Conservation (phyloP, 1,140 invertebrate genomes). For the Leptinotarsa texana region DNA sequence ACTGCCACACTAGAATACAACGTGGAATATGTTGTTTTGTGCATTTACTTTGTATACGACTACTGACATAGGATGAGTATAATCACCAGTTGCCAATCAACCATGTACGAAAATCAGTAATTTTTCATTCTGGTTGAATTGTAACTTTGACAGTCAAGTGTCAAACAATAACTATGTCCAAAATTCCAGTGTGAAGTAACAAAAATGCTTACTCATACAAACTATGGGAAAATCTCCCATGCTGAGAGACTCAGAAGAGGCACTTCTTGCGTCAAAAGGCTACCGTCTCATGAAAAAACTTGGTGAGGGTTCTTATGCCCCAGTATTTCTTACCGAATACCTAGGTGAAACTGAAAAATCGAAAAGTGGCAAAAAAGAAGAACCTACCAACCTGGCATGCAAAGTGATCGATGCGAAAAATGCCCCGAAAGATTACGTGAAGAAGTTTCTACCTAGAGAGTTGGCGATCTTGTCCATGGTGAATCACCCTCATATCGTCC, state of each 20-base stretch:
- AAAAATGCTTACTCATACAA: neutral
- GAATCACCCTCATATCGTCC: constrained; percentile 73
- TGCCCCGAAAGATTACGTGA: constrained; percentile 72
- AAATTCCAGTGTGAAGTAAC: constrained; percentile 32
- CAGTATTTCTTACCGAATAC: constrained; percentile 66
- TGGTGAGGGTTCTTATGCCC: constrained; percentile 71
- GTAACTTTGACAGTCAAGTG: neutral
- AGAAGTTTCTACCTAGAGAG: constrained; percentile 77
- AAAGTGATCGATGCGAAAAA: constrained; percentile 75
- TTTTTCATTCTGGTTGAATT: no score
- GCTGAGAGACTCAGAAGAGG: constrained; percentile 59
- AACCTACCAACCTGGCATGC: constrained; percentile 62
- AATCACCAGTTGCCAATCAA: no score
- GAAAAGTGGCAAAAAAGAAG: constrained; percentile 32
- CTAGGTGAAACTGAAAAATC: constrained; percentile 44
- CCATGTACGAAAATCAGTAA: no score
- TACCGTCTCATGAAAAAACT: constrained; percentile 66
- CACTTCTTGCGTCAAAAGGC: constrained; percentile 60
- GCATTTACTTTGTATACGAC: no score
- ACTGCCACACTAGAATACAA: no score
- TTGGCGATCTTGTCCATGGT: constrained; percentile 69
- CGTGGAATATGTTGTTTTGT: no score
- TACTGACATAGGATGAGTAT: no score
- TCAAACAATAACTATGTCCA: neutral
- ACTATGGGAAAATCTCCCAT: constrained; percentile 24